Base-by-base conservation (phyloP, 2,113 vertebrate species). In the Struthio camelus region DNA sequence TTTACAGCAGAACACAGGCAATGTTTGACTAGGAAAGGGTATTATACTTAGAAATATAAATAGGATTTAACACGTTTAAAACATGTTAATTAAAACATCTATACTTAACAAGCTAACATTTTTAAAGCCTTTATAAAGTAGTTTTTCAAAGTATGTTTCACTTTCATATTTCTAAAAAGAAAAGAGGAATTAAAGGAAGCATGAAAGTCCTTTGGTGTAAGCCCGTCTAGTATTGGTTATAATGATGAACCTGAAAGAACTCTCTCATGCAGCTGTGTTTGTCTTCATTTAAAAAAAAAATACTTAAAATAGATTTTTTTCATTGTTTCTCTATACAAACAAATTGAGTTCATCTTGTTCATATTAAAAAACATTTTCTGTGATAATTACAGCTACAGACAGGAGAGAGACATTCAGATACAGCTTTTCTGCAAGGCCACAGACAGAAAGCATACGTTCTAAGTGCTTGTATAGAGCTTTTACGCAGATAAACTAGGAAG, bases 391-490 rank as follows among this genome's bases (percentile, higher is more conserved):
- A 78, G 40, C 23, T 18, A 73, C 13, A 61, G n/a, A 22, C 46
- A 53, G 51, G 58, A 85, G 42, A 38, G 38, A n/a, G 16, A n/a
- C 0, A 0, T 64, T 89, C 65, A 51, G 36, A 73, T 3, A n/a
- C 28, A n/a, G 20, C 61, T n/a, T 69, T 86, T 51, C 40, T 82
- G 24, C 53, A 36, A 62, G 54, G 59, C 36, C 18, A 20, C 4
- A 0, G 5, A 22, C 53, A 24, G 50, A 76, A 73, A 86, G 8
- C 4, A 1, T 27, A 14, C 13, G 1, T 54, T 62, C 27, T 5
- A 14, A 20, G 61, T 79, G 48, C 40, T 66, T 48, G 6, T 15
- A 5, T 20, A 69, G 42, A 75, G n/a, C 13, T 62, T 67, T 75
- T 58, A n/a, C 56, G 36, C 17, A 13, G 64, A 17, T 64, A 38